These are phyloP conservation scores for Calcarius lapponicus DNA, from an alignment of 2,797 vertebrate species.

Conservation along the genomic window DNA sequence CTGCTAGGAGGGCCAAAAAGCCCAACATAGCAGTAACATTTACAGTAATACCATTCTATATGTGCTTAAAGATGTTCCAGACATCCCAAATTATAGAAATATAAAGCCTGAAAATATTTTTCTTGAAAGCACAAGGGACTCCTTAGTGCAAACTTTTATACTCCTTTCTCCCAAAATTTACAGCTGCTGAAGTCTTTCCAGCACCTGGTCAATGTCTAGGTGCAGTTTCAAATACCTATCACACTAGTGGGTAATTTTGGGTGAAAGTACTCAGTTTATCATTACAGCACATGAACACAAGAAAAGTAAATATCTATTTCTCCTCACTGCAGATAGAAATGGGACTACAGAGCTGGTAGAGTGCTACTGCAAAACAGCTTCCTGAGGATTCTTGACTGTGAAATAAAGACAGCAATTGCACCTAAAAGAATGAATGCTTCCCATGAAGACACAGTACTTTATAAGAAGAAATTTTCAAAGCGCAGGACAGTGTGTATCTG, in stretches of 20 bases:
- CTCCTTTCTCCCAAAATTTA: neutral
- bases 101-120: slow-evolving; percentile 19
- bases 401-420: neutral
- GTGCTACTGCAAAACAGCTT: neutral
- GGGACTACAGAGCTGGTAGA: neutral
- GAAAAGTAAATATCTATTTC: neutral
- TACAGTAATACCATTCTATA: neutral
- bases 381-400: neutral
- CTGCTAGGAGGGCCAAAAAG: neutral
- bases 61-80: neutral
- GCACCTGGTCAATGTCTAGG: neutral
- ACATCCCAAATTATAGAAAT: neutral
- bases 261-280: neutral
- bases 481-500: neutral
- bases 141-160: neutral
- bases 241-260: neutral
- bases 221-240: slow-evolving; percentile 27
- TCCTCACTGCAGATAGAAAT: neutral
- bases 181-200: neutral
- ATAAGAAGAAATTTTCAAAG: neutral
- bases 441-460: neutral
- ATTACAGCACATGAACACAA: neutral
- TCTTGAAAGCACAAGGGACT: neutral
- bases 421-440: neutral
- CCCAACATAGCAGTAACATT: neutral